Base-by-base conservation (phyloP, 1,140 invertebrate species). In the Saccostrea cuccullata region DNA sequence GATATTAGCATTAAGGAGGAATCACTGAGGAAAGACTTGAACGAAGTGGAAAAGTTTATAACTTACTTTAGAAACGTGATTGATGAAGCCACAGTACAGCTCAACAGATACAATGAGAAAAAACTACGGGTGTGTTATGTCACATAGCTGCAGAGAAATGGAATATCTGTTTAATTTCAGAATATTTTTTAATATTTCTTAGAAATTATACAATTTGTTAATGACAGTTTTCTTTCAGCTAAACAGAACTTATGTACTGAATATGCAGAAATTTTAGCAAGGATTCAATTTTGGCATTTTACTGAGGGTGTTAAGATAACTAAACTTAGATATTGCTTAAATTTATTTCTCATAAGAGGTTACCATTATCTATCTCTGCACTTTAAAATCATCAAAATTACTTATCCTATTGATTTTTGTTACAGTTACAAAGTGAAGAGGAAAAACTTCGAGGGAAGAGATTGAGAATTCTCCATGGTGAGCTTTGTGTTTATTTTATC, bases 1-100 rank as follows among this genome's bases (percentile, higher is more conserved):
- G 89, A 90, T 60, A 87, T 90, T 0, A 90, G 89, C 67, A 58
- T 90, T 56, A 88, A 90, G 40, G 89, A 90, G 84, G 89, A 90
- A 70, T 55, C 85, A 77, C 47, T 86, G 23, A 55, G 89, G 13
- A 84, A 90, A 55, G 86, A 90, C 11, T 55, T 90, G 23, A 60
- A 40, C 3, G 67, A 89, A 20, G 88, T 86, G 9, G 85, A 89
- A 30, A 13, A 84, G 6, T 60, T 83, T 30, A 89, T 86, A 12
- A 40, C 55, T 2, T 17, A 87, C 9, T 56, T 89, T n/a, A 17
- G 82, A 26, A 85, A 86, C 36, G 56, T 89, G 20, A 87, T 89
- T 40, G 84, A 89, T 55, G 84, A 89, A 56, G 83, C 89, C 2
- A 56, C 67, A 0, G 17, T 36, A 55, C 82, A 89, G 55, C 73